phyloP scores from a whole-genome alignment of 2,113 vertebrate genomes.

The Marcusenius ussheri region DNA sequence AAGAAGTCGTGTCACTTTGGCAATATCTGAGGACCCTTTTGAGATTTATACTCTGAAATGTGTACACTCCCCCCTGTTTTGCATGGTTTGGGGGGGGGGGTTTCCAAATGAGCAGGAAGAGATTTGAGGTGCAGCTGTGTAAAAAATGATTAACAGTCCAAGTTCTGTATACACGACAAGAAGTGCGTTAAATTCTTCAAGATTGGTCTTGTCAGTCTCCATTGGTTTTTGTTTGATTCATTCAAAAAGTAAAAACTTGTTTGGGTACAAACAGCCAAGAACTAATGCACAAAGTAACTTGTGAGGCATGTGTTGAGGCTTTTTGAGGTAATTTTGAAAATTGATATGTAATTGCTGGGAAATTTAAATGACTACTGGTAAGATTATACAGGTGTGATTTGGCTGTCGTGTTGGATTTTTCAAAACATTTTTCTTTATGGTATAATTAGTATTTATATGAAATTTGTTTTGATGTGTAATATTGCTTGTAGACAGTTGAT shows the following conservation, averaged over 20 bases:
- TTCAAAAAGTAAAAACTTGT: background rate
- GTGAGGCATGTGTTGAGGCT: background rate
- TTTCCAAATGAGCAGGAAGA: background rate
- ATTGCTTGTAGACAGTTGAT: background rate
- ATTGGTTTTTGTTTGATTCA: background rate
- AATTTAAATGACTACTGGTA: conserved; percentile 8
- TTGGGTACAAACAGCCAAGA: background rate
- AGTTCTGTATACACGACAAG: background rate
- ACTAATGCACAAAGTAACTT: background rate
- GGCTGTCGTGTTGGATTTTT: background rate
- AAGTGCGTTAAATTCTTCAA: background rate
- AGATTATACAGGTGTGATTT: background rate
- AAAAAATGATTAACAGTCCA: background rate
- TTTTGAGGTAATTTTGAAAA: background rate
- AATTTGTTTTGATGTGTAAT: conserved; percentile 11
- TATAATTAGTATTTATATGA: background rate
- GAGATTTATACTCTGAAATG: background rate
- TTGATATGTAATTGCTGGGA: background rate
- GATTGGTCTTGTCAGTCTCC: background rate
- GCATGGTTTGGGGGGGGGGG: background rate
- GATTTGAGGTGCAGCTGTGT: background rate
- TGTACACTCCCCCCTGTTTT: background rate
- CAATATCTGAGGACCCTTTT: background rate
- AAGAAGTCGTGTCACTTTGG: background rate
- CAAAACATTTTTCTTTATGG: conserved; percentile 1